Evolutionary conservation across 2,113 vertebrate species (phyloP).

Genomic region (Anhinga anhinga): DNA sequence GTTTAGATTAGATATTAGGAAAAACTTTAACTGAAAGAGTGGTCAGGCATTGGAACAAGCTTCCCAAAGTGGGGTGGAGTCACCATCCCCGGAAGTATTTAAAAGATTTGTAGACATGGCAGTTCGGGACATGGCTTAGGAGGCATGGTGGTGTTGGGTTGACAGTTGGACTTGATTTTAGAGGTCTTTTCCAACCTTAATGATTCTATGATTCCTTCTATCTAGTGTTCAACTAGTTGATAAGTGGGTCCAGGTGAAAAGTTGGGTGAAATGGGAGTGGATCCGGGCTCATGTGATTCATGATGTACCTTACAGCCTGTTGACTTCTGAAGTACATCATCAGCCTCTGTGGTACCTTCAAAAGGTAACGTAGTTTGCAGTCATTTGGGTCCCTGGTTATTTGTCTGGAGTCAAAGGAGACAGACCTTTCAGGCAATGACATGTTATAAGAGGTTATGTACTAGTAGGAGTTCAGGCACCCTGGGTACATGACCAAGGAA

Average conservation of each 20-base stretch:
- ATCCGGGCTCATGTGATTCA: background rate
- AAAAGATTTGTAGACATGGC: no score
- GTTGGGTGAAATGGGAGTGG: background rate
- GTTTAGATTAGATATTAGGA: no score
- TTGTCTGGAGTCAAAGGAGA: background rate
- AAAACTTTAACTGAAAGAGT: no score
- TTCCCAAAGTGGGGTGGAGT: no score
- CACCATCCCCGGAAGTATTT: no score
- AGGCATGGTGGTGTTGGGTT: no score
- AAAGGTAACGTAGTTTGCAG: background rate
- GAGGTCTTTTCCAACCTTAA: no score
- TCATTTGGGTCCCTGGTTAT: background rate
- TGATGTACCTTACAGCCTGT: background rate
- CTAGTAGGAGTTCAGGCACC: background rate
- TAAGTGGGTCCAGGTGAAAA: background rate
- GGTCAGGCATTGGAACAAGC: no score
- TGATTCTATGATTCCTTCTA: background rate
- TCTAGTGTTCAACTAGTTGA: background rate
- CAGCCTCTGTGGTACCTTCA: background rate
- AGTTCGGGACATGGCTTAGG: no score
- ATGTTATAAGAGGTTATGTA: background rate
- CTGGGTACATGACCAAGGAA: background rate
- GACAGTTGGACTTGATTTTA: no score
- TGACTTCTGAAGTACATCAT: background rate
- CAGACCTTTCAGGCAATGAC: background rate